Base-by-base conservation (phyloP, 2,888 invertebrate genomes). In the Agriopis marginaria region DNA sequence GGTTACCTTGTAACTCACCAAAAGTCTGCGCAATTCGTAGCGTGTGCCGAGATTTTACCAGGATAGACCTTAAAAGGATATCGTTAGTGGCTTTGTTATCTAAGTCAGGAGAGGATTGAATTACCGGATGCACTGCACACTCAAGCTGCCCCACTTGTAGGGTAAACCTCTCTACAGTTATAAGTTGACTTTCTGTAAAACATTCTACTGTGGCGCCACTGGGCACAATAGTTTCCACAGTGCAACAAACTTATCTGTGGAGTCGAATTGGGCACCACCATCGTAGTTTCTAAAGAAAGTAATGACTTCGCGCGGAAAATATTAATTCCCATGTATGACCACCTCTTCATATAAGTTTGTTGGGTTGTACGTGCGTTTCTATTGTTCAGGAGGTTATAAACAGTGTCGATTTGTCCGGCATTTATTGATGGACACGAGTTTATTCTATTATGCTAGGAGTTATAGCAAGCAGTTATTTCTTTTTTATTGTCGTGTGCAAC, bases 391-490 rank as follows among this genome's bases (percentile, higher is more conserved):
- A 54, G 45, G 40, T 10, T 14, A 49, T 14, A n/a, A n/a, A 23
- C 51, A 51, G 42, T 53, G 11, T 44, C 50, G 32, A 56, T 67
- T 62, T 63, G 64, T 64, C 14, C 50, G 17, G 53, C n/a, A 47
- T 59, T 59, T 59, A 60, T 63, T 63, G 63, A 66, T 70, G 51
- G 45, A 14, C 66, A 66, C 58, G 63, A 49, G n/a, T 49, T 55
- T 53, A 61, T 58, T 62, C 49, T 14, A 39, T 62, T 50, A 56
- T 39, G 23, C 0, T 58, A 17, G 47, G 12, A 47, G 47, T 47
- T 51, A 51, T 51, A n/a, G 14, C 8, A 32, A 23, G 42, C 7
- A 49, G 50, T 50, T 51, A 42, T 51, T 51, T 61, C 17, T 2
- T 42, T 42, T 17, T 42, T 23, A 23, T 11, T 23, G 23, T 23